phyloP scores from a whole-genome alignment of 2,888 invertebrate species.

The Zaprionus bogoriensis region DNA sequence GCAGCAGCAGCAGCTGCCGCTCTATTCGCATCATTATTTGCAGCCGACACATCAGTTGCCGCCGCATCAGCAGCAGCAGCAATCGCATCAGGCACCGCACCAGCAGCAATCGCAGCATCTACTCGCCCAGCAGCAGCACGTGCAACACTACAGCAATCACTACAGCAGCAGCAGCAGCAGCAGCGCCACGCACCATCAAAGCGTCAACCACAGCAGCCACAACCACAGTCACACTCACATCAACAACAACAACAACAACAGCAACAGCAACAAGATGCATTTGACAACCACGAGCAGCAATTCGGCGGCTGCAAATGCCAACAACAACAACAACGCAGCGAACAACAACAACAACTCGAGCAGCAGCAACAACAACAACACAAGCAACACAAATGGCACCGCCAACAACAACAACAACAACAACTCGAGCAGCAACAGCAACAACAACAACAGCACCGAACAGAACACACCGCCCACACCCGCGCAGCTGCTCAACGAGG shows the following conservation, averaged over 20 bases:
- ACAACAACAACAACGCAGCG: constrained; percentile 63
- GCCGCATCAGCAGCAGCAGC: constrained; percentile 24
- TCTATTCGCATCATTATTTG: constrained; percentile 33
- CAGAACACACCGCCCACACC: constrained; percentile 89
- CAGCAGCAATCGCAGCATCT: constrained; percentile 37
- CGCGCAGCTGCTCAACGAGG: constrained; percentile 88
- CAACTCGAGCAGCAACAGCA: constrained; percentile 75
- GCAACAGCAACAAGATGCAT: constrained; percentile 78
- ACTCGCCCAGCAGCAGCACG: constrained; percentile 28
- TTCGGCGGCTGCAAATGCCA: constrained; percentile 70
- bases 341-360: constrained; percentile 67
- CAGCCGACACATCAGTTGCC: constrained; percentile 27
- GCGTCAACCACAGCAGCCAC: constrained; percentile 39
- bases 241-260: constrained; percentile 34
- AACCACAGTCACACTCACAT: constrained; percentile 25
- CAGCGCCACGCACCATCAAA: constrained; percentile 57
- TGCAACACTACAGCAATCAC: constrained; percentile 38
- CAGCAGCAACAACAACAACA: constrained; percentile 84
- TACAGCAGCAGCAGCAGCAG: constrained; percentile 32
- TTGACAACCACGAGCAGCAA: constrained; percentile 72
- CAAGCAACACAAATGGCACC: constrained; percentile 60
- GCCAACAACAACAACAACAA: constrained; percentile 74
- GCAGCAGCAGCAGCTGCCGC: constrained; percentile 13
- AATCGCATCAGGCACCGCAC: neutral
- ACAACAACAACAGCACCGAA: constrained; percentile 79